Evolutionary conservation across 2,113 vertebrate species (phyloP).

Genomic region (Triplophysa dalaica): DNA sequence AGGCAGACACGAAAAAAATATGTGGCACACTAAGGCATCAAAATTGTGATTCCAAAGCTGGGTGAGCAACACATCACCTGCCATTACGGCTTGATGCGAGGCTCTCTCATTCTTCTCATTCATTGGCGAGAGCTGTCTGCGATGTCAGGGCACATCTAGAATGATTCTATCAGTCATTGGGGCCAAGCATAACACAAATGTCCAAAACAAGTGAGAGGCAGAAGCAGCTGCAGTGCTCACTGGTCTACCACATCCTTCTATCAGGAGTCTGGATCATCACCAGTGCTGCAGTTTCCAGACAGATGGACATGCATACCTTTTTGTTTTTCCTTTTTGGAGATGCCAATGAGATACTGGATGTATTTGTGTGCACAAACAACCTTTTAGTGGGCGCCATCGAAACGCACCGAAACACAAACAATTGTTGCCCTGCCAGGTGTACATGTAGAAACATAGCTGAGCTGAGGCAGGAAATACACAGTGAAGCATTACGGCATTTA

Average conservation of each 20-base stretch:
- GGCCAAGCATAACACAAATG: slow-evolving; percentile 51
- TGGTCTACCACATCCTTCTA: slow-evolving; percentile 39
- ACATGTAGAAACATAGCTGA: background rate
- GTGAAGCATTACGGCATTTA: background rate
- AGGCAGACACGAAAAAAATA: background rate
- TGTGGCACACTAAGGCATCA: slow-evolving; percentile 5
- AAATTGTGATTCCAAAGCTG: slow-evolving; percentile 27
- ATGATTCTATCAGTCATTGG: slow-evolving; percentile 55
- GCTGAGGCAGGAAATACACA: background rate
- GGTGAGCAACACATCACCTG: slow-evolving; percentile 37
- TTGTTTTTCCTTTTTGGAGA: slow-evolving; percentile 48
- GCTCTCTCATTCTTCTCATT: slow-evolving; percentile 32
- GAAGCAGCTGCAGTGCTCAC: slow-evolving; percentile 49
- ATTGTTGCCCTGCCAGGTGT: slow-evolving; percentile 29
- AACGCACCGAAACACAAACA: slow-evolving; percentile 13
- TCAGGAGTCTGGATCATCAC: slow-evolving; percentile 49
- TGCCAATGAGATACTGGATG: slow-evolving; percentile 50
- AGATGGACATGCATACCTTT: slow-evolving; percentile 57
- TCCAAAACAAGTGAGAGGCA: slow-evolving; percentile 53
- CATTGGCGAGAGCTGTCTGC: slow-evolving; percentile 30
- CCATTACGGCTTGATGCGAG: slow-evolving; percentile 38
- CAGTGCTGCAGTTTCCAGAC: slow-evolving; percentile 54
- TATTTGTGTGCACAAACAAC: slow-evolving; percentile 45
- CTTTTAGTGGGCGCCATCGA: slow-evolving; percentile 36
- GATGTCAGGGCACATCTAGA: slow-evolving; percentile 46